A percentile compares a stretch with the other conserved stretches of the same genome.
Conservation (phyloP, 2,797 vertebrate genomes). For the Masticophis lateralis region DNA sequence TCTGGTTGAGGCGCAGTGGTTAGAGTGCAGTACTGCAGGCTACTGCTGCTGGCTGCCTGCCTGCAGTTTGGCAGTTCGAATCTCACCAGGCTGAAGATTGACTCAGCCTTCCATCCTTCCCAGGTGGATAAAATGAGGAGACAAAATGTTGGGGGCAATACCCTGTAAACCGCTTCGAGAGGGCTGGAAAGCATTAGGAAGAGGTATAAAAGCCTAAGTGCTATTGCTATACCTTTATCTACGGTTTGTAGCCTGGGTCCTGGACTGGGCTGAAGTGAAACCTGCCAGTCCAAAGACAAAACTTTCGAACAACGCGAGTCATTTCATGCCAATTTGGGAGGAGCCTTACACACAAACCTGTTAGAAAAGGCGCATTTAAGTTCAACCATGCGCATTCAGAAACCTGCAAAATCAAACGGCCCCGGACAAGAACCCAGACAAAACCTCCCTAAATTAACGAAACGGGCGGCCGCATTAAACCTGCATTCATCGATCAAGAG, state of each 20-base stretch:
- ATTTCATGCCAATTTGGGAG: not conserved
- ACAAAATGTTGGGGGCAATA: no score
- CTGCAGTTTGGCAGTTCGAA: no score
- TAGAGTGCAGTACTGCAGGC: no score
- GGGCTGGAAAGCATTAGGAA: no score
- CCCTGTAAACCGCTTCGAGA: no score
- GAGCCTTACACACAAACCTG: not conserved
- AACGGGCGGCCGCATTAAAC: not conserved
- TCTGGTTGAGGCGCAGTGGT: not conserved
- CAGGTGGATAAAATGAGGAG: no score
- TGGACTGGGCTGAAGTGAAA: not conserved
- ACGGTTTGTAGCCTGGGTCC: not conserved
- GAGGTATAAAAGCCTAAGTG: no score
- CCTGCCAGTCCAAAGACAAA: not conserved
- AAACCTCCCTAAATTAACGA: not conserved
- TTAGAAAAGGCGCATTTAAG: not conserved
- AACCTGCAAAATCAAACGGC: not conserved
- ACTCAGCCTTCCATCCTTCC: no score
- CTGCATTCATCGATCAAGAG: fast-evolving
- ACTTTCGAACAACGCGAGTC: not conserved
- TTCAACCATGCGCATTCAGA: not conserved
- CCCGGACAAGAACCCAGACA: not conserved
- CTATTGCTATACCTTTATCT: not conserved
- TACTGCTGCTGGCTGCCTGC: no score
- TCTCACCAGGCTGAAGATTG: no score